phyloP scores from a whole-genome alignment of 2,113 vertebrate species.

The Odocoileus virginianus region DNA sequence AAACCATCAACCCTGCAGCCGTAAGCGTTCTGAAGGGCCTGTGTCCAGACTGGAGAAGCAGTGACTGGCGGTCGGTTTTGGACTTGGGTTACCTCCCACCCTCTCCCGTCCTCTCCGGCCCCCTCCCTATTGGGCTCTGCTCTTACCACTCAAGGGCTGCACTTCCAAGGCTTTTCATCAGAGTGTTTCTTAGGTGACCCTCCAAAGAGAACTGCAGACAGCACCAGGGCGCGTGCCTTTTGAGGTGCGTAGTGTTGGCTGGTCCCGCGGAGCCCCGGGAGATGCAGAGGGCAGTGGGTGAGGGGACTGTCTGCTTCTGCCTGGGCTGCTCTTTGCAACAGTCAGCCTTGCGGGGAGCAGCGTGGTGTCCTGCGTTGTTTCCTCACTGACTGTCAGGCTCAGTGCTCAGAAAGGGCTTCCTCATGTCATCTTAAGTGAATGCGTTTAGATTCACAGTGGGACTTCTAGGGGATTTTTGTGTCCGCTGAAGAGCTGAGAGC shows the following conservation, averaged over 20 bases:
- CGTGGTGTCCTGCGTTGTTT: neutral
- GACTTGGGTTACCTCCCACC: neutral
- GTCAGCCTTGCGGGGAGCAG: neutral
- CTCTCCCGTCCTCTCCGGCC: rapidly evolving
- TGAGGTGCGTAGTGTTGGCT: neutral
- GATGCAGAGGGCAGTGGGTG: neutral
- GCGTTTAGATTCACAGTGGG: neutral
- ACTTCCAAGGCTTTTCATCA: neutral
- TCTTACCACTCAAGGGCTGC: neutral
- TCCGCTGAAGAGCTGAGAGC: neutral
- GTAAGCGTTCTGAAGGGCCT: neutral
- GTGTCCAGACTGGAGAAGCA: neutral
- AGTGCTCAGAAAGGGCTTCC: neutral
- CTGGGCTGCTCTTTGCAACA: neutral
- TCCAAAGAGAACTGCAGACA: neutral
- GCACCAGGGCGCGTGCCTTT: neutral
- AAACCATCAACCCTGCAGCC: constrained; percentile 18
- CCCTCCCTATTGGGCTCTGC: neutral
- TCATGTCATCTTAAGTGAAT: neutral
- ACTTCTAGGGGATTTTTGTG: neutral
- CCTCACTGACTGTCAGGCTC: neutral
- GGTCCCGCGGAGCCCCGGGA: neutral
- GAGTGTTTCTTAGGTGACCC: neutral
- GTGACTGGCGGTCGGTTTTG: neutral
- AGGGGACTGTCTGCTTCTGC: neutral